phyloP scores from a whole-genome alignment of 2,888 invertebrate species.

The Trichopoda pennipes region DNA sequence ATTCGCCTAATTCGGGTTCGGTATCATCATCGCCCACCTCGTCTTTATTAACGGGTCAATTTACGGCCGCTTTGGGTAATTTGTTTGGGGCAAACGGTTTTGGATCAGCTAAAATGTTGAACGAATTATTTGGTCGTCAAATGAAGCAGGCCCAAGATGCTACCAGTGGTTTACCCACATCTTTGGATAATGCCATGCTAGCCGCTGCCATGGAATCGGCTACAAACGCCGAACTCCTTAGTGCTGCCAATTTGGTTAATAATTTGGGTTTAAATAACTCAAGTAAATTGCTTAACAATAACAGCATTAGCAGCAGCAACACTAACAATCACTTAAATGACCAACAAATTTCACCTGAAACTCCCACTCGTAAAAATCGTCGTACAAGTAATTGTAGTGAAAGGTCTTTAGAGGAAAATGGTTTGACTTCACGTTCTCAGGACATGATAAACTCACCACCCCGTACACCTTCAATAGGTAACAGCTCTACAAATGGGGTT shows the following conservation, averaged over 20 bases:
- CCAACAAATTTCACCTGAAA: constrained; percentile 50
- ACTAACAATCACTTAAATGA: constrained; percentile 50
- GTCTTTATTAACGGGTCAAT: constrained; percentile 73
- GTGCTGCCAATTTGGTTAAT: constrained; percentile 78
- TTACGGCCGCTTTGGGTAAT: constrained; percentile 78
- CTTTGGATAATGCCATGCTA: constrained; percentile 81
- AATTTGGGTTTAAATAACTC: constrained; percentile 73
- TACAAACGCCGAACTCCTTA: constrained; percentile 80
- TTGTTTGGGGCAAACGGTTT: constrained; percentile 92
- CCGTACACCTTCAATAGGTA: constrained; percentile 71
- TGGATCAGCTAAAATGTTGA: constrained; percentile 94
- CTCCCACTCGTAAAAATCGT: constrained; percentile 70
- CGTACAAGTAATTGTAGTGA: constrained; percentile 77
- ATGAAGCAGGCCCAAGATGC: constrained; percentile 87
- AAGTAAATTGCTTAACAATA: constrained; percentile 76
- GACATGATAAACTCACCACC: constrained; percentile 74
- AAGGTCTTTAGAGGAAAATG: constrained; percentile 80
- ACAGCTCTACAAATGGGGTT: constrained; percentile 71
- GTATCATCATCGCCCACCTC: constrained; percentile 70
- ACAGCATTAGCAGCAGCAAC: constrained; percentile 69
- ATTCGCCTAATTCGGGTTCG: constrained; percentile 73
- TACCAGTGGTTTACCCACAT: constrained; percentile 80
- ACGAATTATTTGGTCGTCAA: constrained; percentile 92
- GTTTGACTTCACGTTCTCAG: constrained; percentile 78
- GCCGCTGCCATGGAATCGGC: constrained; percentile 81